Evolutionary conservation across 2,797 vertebrate genomes (phyloP).

Genomic region (Tokudaia muenninki): DNA sequence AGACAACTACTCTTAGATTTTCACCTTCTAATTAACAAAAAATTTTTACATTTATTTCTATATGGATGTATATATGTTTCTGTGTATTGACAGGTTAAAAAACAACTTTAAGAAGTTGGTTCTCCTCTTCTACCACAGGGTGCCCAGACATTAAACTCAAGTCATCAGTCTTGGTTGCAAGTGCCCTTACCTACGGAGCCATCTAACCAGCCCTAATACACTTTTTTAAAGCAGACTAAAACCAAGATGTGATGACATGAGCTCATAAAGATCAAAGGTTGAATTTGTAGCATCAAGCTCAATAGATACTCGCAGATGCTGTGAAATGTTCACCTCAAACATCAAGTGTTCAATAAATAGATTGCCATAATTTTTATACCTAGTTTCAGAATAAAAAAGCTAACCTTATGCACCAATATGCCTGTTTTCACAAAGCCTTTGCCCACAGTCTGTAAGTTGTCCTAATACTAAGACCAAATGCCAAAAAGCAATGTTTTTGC

Average conservation of each 20-base stretch:
- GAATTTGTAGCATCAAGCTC: neutral
- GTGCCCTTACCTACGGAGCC: neutral
- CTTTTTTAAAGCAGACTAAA: neutral
- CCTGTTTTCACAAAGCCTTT: constrained; percentile 76
- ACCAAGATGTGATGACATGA: neutral
- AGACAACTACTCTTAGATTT: neutral
- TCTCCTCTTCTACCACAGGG: neutral
- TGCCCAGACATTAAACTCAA: neutral
- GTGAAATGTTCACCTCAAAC: neutral
- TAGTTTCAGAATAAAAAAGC: constrained; percentile 15
- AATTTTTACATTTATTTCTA: neutral
- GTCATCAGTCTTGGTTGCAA: neutral
- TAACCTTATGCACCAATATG: constrained; percentile 72
- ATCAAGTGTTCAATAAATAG: neutral
- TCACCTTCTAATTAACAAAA: constrained; percentile 21
- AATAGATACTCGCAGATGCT: neutral
- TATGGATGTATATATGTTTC: neutral
- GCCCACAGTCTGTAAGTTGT: constrained; percentile 75
- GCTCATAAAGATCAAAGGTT: neutral
- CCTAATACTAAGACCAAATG: constrained; percentile 79
- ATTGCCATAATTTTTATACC: constrained; percentile 30
- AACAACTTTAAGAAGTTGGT: neutral
- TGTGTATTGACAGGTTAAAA: neutral
- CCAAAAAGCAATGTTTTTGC: constrained; percentile 76
- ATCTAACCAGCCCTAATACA: neutral